Conservation (phyloP, 1,140 invertebrate species). For the Atopsyche davidsoni region DNA sequence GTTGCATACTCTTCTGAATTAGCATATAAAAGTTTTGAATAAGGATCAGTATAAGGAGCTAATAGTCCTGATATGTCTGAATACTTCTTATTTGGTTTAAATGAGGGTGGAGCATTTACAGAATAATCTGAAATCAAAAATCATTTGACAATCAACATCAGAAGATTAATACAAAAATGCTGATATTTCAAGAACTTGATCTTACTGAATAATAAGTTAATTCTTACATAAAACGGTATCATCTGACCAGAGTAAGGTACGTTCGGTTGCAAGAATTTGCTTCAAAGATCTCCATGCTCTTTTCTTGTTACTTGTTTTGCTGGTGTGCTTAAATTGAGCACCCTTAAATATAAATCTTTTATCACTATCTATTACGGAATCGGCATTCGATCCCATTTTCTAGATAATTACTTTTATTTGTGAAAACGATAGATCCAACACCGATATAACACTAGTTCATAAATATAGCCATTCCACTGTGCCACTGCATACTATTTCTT, state of each 20-base stretch:
- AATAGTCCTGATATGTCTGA: slow-evolving; percentile 86
- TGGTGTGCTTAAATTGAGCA: slow-evolving; percentile 26
- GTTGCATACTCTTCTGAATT: slow-evolving; percentile 81
- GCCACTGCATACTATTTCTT: too few species aligned
- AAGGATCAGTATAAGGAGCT: slow-evolving; percentile 84
- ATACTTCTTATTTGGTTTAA: slow-evolving; percentile 87
- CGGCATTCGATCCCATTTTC: slow-evolving; percentile 17
- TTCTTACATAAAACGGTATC: slow-evolving; percentile 62
- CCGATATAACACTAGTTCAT: too few species aligned
- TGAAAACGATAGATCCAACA: too few species aligned
- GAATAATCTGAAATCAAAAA: slow-evolving; percentile 59
- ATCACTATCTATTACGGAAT: slow-evolving; percentile 14
- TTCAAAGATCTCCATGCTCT: slow-evolving; percentile 71
- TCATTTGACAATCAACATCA: background rate
- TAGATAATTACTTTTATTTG: too few species aligned
- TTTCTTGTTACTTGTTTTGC: slow-evolving; percentile 56
- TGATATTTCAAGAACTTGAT: background rate
- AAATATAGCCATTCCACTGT: too few species aligned
- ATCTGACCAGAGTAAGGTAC: slow-evolving; percentile 60
- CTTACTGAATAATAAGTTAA: background rate
- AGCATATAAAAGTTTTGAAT: slow-evolving; percentile 80
- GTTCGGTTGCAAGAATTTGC: slow-evolving; percentile 69
- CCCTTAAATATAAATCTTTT: slow-evolving; percentile 28
- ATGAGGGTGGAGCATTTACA: slow-evolving; percentile 85
- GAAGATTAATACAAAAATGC: too few species aligned